These are phyloP conservation scores for Cossypha dichroa DNA, from an alignment of 2,797 vertebrate species.

Conservation along the genomic window DNA sequence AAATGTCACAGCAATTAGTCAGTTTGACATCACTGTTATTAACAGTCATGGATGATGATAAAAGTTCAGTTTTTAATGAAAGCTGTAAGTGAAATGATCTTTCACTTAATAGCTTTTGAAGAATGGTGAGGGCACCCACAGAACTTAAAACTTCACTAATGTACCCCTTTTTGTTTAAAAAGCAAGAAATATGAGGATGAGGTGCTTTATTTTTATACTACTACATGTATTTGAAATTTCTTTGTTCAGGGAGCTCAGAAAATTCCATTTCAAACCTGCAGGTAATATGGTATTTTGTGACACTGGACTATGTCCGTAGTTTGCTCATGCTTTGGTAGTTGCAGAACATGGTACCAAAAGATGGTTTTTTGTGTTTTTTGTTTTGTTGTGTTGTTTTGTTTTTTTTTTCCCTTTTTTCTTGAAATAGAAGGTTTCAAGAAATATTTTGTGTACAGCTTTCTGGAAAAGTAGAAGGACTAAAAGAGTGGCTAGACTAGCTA, in stretches of 20 bases:
- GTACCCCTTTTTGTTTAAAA: constrained; percentile 35
- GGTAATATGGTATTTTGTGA: neutral
- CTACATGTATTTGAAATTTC: neutral
- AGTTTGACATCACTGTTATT: neutral
- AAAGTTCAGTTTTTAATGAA: neutral
- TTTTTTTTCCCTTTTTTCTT: neutral
- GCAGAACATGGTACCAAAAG: neutral
- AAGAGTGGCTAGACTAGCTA: neutral
- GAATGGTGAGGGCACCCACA: constrained; percentile 14
- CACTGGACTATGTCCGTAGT: neutral
- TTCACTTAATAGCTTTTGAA: constrained; percentile 25
- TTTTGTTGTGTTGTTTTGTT: neutral
- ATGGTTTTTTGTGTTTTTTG: neutral
- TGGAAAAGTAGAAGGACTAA: neutral
- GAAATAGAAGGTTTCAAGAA: neutral
- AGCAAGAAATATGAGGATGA: neutral
- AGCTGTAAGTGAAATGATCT: neutral
- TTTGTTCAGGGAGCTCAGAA: neutral
- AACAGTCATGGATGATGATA: neutral
- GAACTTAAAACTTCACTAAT: constrained; percentile 8
- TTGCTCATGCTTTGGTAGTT: neutral
- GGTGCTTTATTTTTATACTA: constrained; percentile 17
- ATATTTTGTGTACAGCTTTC: neutral
- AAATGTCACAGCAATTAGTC: neutral
- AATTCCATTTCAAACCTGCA: neutral